Conservation (phyloP, 2,797 vertebrate species). For the Sebastes ruberrimus region DNA sequence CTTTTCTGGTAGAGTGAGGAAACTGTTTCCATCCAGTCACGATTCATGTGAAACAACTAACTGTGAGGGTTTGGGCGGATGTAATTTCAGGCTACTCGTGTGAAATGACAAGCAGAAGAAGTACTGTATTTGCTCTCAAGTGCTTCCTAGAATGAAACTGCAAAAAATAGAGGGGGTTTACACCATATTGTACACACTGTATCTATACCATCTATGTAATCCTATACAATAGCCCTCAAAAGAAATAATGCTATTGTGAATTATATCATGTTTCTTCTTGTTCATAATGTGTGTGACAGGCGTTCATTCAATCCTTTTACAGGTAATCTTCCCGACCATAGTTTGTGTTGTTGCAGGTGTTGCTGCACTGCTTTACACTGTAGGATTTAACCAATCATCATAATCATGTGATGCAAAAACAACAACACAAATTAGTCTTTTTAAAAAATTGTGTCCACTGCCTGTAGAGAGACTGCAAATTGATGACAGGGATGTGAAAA, state of each 20-base stretch:
- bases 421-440: neutral
- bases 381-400: neutral
- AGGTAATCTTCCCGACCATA: neutral
- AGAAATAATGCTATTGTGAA: neutral
- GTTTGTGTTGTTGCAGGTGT: neutral
- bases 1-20: neutral
- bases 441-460: neutral
- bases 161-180: neutral
- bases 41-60: neutral
- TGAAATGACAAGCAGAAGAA: neutral
- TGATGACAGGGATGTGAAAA: constrained; percentile 36
- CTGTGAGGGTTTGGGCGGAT: too few species aligned
- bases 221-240: neutral
- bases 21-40: neutral
- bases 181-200: neutral
- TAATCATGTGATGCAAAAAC: neutral
- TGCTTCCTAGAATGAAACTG: neutral
- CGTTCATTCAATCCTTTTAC: neutral
- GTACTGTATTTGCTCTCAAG: neutral
- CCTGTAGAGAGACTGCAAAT: neutral
- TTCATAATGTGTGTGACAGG: neutral
- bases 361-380: neutral
- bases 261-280: neutral
- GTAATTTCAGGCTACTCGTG: too few species aligned
- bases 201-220: neutral